phyloP scores from a whole-genome alignment of 2,888 invertebrate genomes.

The Eupithecia dodoneata region DNA sequence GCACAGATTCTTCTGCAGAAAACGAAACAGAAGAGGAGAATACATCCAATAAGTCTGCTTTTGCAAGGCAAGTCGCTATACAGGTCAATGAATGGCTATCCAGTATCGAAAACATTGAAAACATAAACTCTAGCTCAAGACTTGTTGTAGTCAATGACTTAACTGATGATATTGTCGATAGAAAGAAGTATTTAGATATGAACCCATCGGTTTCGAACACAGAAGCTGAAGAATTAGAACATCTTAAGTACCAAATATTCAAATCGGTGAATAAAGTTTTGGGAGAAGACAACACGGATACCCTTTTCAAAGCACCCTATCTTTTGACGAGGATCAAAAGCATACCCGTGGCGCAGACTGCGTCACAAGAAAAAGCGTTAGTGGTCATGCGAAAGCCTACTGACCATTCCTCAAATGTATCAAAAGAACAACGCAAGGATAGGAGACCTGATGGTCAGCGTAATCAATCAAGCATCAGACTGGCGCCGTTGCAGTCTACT shows the following conservation, averaged over 20 bases:
- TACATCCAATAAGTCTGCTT: conserved; percentile 22
- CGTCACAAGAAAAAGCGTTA: not conserved
- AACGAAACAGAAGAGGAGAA: conserved; percentile 49
- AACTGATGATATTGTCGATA: conserved; percentile 67
- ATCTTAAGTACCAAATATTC: conserved; percentile 70
- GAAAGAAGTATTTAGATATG: conserved; percentile 63
- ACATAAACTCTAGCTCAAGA: conserved; percentile 48
- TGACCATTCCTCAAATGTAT: not conserved
- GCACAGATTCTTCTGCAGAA: conserved; percentile 40
- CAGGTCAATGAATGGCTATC: conserved; percentile 66
- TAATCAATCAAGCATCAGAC: not conserved
- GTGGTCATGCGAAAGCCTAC: not conserved
- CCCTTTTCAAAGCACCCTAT: conserved; percentile 55
- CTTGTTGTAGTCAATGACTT: conserved; percentile 59
- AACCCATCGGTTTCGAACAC: conserved; percentile 49
- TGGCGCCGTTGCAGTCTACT: not conserved
- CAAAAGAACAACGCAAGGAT: not conserved
- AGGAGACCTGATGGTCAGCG: not conserved
- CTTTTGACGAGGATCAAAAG: conserved; percentile 60
- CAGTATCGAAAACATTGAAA: conserved; percentile 48
- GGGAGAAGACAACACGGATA: conserved; percentile 55
- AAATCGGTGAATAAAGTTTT: conserved; percentile 70
- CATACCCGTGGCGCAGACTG: conserved; percentile 37
- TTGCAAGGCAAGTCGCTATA: conserved; percentile 52
- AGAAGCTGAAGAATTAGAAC: conserved; percentile 61